phyloP scores from a whole-genome alignment of 2,113 vertebrate species.

The Arizona elegans region DNA sequence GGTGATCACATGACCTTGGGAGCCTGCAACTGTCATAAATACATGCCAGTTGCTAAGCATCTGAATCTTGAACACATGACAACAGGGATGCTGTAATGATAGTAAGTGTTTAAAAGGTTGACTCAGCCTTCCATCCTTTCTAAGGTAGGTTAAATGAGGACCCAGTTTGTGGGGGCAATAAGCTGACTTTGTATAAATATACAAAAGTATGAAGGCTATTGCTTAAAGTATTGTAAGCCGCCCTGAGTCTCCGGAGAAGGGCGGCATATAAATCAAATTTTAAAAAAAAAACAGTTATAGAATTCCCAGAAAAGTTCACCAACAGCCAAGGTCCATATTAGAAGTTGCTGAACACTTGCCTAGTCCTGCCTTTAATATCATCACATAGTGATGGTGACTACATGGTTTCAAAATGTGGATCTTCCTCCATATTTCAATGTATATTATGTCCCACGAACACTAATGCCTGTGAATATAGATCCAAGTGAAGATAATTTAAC shows the following conservation, averaged over 20 bases:
- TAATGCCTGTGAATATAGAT: not conserved
- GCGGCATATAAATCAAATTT: too few relatives aligned
- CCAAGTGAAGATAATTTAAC: not conserved
- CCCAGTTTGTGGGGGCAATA: too few relatives aligned
- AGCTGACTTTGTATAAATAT: too few relatives aligned
- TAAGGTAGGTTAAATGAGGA: too few relatives aligned
- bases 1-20: not conserved
- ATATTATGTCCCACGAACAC: not conserved
- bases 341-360: not conserved
- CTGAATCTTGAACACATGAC: not conserved
- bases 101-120: not conserved
- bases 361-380: not conserved
- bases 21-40: not conserved
- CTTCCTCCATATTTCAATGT: not conserved
- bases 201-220: too few relatives aligned
- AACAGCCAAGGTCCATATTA: not conserved
- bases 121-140: too few relatives aligned
- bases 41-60: not conserved
- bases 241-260: too few relatives aligned
- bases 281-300: not conserved
- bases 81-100: not conserved
- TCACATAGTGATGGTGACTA: not conserved
- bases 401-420: not conserved
- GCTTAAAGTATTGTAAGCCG: too few relatives aligned
- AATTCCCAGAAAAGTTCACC: not conserved